Base-by-base conservation (phyloP, 2,797 vertebrate species). In the Poliocrania exsul region DNA sequence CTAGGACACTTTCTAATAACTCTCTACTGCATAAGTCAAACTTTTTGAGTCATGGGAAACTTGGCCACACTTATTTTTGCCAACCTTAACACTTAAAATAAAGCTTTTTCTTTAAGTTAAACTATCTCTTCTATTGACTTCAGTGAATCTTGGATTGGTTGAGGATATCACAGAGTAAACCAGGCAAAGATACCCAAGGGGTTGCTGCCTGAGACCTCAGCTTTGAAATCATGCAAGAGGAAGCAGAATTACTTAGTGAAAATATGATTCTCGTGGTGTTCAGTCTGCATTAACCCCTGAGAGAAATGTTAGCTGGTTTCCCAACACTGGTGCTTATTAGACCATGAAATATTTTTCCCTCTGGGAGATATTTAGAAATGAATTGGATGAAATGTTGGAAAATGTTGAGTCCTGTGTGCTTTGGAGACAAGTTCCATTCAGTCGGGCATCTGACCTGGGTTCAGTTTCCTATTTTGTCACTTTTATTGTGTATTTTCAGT, bases 311-410 rank as follows among this genome's bases (percentile, higher is more conserved):
- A 78, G 56, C n/a, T 81, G 72, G 2, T 62, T 96, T 96, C 80
- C 87, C 80, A 90, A 88, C 16, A 29, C 8, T 86, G 37, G 53
- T 90, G 51, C 38, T 88, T 79, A 66, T 79, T 88, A 88, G 31
- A 66, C 62, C 58, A 66, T 50, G 24, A 72, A 81, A 60, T 84
- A 54, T 37, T 91, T 82, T 79, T 57, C 70, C 73, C 65, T 37
- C 25, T 80, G 88, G 91, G 90, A 90, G 46, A 70, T 40, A 33
- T 9, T 90, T 70, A 71, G 35, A 88, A 67, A n/a, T 18, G 51
- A 88, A 57, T 84, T 95, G 91, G 82, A 93, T 17, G 25, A 81
- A 81, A 28, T 66, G 29, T 38, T 92, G 95, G 95, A 90, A 95
- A 96, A 84, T 73, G 16, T 61, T 67, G 40, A 40, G 11, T 71